Evolutionary conservation across 2,888 invertebrate species (phyloP).

Genomic region (Erannis defoliaria): DNA sequence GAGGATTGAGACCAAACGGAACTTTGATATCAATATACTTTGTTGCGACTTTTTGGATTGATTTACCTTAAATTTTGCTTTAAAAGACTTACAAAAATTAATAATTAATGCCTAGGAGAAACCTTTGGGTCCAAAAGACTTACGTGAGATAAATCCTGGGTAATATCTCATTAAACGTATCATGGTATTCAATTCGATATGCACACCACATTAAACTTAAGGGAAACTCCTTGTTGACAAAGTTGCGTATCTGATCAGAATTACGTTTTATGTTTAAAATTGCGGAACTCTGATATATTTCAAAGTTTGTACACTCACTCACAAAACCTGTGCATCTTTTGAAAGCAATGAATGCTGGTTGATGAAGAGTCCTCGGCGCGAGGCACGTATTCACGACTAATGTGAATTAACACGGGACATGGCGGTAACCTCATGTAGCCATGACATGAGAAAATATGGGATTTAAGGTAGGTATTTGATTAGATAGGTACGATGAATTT

Average conservation of each 20-base stretch:
- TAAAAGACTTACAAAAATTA: too few relatives aligned
- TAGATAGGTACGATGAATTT: too few relatives aligned
- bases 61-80: background rate
- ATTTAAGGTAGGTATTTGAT: too few relatives aligned
- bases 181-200: constrained; percentile 11
- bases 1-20: constrained; percentile 4
- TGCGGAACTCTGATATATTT: constrained; percentile 7
- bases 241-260: constrained; percentile 15
- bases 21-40: constrained; percentile 2
- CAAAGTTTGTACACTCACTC: constrained; percentile 13
- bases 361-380: constrained; percentile 41
- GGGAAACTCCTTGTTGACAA: constrained; percentile 17
- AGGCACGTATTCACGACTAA: constrained; percentile 38
- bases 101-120: background rate
- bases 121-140: background rate
- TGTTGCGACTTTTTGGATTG: background rate
- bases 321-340: constrained; percentile 23
- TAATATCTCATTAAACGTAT: background rate
- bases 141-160: background rate
- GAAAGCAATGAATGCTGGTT: constrained; percentile 37
- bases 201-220: constrained; percentile 21
- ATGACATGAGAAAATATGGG: background rate
- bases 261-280: constrained; percentile 22
- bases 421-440: constrained; percentile 12
- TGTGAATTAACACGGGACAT: constrained; percentile 37